Evolutionary conservation across 2,888 invertebrate genomes (phyloP), one percentile per base, ranked within the genome.

Genomic region (Enchytraeus crypticus): DNA sequence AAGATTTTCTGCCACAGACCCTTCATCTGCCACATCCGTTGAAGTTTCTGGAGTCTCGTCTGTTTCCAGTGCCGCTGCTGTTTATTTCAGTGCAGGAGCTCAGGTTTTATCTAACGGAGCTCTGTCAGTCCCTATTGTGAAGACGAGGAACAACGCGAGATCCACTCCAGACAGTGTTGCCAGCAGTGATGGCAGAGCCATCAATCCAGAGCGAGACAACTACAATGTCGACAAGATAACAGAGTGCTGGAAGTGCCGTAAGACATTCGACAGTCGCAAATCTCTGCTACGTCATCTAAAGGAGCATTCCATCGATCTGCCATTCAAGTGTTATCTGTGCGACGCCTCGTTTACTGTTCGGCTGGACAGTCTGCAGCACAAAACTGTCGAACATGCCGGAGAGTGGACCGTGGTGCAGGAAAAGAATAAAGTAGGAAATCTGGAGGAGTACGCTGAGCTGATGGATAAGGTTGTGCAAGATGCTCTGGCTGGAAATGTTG

Each of bases 281-380:
- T 63, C 70, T 18, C 67, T 77, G 18, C 69, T 74, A n/a, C 70
- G 73, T 4, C 77, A 77, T 53, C 69, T 76, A 29, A 77, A 76
- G 63, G 77, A 75, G 61, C 75, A 77, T 67, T 73, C 70, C 63
- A 73, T 73, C 54, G 77, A 77, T 62, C 89, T 5, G n/a, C 75
- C 79, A 2, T 92, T 88, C 81, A 92, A 92, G 79, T 95, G 95
- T 74, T 92, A 93, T 79, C 82, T 95, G 0, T 95, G 95, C 77
- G 92, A 92, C 71, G 87, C 86, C 8, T 89, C 90, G 0, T 93
- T 88, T 73, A 84, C 85, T 0, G 88, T 88, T 49, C 83, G 92
- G 2, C 84, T 85, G 63, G 88, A 87, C 23, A 89, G 90, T 27
- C 80, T 92, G 63, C 87, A 87, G 33, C 93, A 93, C 73, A 87